Base-by-base conservation (phyloP, 2,113 vertebrate species). In the Dipodomys merriami region DNA sequence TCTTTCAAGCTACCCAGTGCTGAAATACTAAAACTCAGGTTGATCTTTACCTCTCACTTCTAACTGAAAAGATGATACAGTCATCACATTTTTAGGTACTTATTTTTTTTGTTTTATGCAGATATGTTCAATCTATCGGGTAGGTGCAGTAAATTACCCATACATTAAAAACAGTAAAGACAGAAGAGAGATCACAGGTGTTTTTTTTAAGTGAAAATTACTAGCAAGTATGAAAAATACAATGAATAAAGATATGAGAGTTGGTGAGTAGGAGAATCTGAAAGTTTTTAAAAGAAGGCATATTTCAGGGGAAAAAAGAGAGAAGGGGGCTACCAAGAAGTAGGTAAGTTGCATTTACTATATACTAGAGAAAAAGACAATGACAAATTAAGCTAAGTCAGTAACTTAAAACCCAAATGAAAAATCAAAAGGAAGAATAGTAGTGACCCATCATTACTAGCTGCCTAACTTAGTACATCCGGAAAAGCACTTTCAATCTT, bases 231-330 rank as follows among this genome's bases (percentile, higher is more conserved):
- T 72, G 46, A 68, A 93, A 11, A 80, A 78, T 71, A 46, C 95
- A 73, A 91, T 2, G 83, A 29, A 79, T 29, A 79, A 57, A 49
- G 9, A 53, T 29, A 60, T 4, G 1, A 77, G 65, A 69, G 7
- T 25, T 64, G 73, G 19, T 30, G 23, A 68, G 25, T 85, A n/a
- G 33, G 69, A 93, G 53, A 87, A 83, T 73, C 49, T 65, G 44
- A 86, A 79, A 64, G 29, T 73, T 83, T 88, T 86, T 92, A 7
- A 95, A 80, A 95, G 72, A 88, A 88, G 4, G 1, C 72, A 90
- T 86, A 83, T 69, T 23, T 86, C 39, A 67, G 88, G 76, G 65
- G 90, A 90, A 94, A 85, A 80, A 74, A 83, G 16, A 87, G 78
- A 35, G 83, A 89, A 88, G 35, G 71, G 1, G 1, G 33, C 23